Percentiles rank a stretch among this genome's conserved stretches.
These are phyloP conservation scores for Microplitis deprimator DNA, from an alignment of 2,888 invertebrate species.

Conservation along the genomic window DNA sequence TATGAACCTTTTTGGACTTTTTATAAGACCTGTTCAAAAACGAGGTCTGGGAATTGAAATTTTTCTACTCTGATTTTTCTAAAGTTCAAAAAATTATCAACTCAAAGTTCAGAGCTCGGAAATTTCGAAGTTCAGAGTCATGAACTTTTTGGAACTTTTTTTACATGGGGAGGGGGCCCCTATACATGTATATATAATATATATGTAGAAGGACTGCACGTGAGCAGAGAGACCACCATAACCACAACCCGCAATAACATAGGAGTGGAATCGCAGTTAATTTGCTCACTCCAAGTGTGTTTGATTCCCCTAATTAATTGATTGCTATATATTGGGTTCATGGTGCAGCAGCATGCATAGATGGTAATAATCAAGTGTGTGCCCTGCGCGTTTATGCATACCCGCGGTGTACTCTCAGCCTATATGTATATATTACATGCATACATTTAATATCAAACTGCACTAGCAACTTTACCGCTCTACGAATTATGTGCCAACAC, in stretches of 20 bases:
- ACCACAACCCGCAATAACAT: slow-evolving; percentile 65
- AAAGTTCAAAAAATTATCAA: too few species aligned
- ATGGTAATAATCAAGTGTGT: slow-evolving; percentile 68
- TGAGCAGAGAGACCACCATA: slow-evolving; percentile 47
- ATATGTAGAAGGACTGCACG: slow-evolving; percentile 32
- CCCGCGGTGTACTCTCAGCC: slow-evolving; percentile 26
- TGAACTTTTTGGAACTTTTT: too few species aligned
- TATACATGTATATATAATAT: background rate
- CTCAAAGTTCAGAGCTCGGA: too few species aligned
- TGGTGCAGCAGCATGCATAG: slow-evolving; percentile 48
- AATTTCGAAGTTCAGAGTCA: too few species aligned
- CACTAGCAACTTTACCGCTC: slow-evolving; percentile 25
- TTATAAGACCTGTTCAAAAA: too few species aligned
- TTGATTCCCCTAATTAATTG: slow-evolving; percentile 72
- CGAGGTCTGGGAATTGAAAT: too few species aligned
- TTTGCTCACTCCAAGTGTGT: slow-evolving; percentile 71
- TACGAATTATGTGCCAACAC: slow-evolving; percentile 31
- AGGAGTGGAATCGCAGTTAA: slow-evolving; percentile 72
- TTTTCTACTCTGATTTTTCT: too few species aligned
- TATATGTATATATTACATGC: slow-evolving; percentile 14
- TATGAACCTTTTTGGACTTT: too few species aligned
- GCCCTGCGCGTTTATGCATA: slow-evolving; percentile 54
- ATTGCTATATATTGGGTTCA: slow-evolving; percentile 55
- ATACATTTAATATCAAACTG: slow-evolving; percentile 1
- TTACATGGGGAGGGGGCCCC: too few species aligned